Conservation (phyloP, 2,797 vertebrate genomes). For the Clarias fuscus region DNA sequence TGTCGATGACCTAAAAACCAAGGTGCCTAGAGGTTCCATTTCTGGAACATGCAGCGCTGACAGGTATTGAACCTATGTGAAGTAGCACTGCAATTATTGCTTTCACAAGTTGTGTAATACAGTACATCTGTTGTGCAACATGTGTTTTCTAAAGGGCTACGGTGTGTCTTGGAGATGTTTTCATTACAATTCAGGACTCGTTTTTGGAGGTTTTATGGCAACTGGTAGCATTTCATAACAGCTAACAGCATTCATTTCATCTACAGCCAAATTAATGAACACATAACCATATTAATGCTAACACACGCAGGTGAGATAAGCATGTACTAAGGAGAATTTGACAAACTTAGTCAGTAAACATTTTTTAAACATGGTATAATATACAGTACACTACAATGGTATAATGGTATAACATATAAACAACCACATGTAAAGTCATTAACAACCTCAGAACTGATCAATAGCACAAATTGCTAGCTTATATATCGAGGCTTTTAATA, state of each 20-base stretch:
- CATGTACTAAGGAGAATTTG: not conserved
- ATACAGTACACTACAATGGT: too few relatives aligned
- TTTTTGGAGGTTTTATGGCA: constrained; percentile 11
- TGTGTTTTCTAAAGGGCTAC: constrained; percentile 32
- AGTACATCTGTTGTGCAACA: constrained; percentile 23
- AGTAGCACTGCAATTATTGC: constrained; percentile 50
- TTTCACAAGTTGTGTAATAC: constrained; percentile 53
- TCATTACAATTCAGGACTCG: constrained; percentile 37
- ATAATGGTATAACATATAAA: not conserved
- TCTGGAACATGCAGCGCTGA: constrained; percentile 45
- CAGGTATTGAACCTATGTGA: constrained; percentile 47
- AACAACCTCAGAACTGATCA: not conserved
- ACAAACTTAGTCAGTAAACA: not conserved
- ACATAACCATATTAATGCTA: not conserved
- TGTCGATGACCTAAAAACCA: constrained; percentile 52
- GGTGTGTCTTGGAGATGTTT: constrained; percentile 35
- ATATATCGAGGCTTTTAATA: not conserved
- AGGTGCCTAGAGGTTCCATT: constrained; percentile 51
- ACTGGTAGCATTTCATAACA: not conserved
- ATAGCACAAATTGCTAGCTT: not conserved
- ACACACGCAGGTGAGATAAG: not conserved
- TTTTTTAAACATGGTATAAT: not conserved
- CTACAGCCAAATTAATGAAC: not conserved
- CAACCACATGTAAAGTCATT: not conserved
- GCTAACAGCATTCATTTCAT: not conserved